A percentile compares a stretch with the other conserved stretches of the same genome.
phyloP scores from a whole-genome alignment of 2,113 vertebrate species.

The Urocitellus parryii region DNA sequence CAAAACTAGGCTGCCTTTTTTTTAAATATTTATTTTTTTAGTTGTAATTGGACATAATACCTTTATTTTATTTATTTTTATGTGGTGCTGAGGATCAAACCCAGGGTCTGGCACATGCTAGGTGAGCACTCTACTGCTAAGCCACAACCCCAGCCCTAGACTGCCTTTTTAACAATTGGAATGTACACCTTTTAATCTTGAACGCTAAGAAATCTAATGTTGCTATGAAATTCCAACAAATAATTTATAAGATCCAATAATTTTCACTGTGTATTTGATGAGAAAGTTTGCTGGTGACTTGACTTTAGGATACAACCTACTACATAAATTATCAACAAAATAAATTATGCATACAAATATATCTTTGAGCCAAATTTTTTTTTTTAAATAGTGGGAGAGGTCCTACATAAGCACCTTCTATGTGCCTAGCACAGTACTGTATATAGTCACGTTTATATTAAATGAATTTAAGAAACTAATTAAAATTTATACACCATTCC shows the following conservation, averaged over 20 bases:
- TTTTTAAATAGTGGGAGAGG: no score
- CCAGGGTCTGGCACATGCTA: no score
- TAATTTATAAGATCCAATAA: conserved; percentile 30
- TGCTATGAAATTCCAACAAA: conserved; percentile 36
- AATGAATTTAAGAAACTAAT: background rate
- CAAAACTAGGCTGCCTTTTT: conserved; percentile 21
- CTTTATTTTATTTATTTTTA: no score
- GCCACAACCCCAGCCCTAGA: background rate
- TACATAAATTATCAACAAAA: conserved; percentile 7
- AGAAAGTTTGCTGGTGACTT: background rate
- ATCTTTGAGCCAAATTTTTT: background rate
- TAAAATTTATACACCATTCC: background rate
- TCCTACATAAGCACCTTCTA: background rate
- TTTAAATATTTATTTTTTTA: background rate
- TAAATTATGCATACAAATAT: background rate
- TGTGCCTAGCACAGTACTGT: background rate
- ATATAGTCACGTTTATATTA: background rate
- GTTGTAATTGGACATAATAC: no score
- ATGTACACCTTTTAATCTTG: conserved; percentile 17
- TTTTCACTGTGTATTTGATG: conserved; percentile 19
- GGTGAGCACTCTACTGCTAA: no score
- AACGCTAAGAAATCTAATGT: conserved; percentile 56
- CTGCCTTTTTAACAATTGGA: conserved; percentile 48
- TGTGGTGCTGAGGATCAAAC: no score
- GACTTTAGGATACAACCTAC: background rate